Base-by-base conservation (phyloP, 2,888 invertebrate species). In the Drosophila neonasuta region DNA sequence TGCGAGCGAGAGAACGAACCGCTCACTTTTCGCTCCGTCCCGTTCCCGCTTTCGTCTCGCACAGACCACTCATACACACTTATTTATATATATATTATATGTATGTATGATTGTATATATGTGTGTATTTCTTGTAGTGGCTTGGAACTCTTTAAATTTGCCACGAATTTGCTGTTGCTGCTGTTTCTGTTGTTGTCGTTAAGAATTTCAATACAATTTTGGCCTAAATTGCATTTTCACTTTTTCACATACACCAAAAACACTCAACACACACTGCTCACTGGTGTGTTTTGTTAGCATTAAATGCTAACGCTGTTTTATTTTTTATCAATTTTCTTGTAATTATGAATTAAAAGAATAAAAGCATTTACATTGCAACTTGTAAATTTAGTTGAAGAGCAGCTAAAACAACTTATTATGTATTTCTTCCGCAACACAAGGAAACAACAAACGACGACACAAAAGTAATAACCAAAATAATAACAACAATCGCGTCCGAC, bases 191-290 rank as follows among this genome's bases (percentile, higher is more conserved):
- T 65, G 61, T 64, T 79, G 67, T 64, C 61, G 64, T 68, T 64
- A 61, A 80, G 77, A 82, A 79, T 79, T 79, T 82, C 59, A 71
- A 80, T 77, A 74, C 54, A 74, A 63, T 80, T 72, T 74, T 77
- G 80, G 83, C 72, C 83, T 51, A 68, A 82, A 82, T 82, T 69
- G 74, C 69, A 74, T 79, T 82, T 82, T 83, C 80, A 80, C 71
- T 82, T 79, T 79, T 80, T 68, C 62, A 77, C 68, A 71, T 58
- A 52, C 24, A 49, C 41, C 54, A 56, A 58, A 64, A 59, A 15
- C 70, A 54, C 41, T 36, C 54, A 45, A 50, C 54, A 50, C 60
- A 45, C 50, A 17, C 44, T 49, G 30, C 45, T 49, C 48, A 45
- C 32, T 30, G 45, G 45, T 34, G 42, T 7, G 41, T 10, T 52